Evolutionary conservation across 1,140 invertebrate genomes (phyloP), one percentile per base, ranked within the genome.

Genomic region (Trichomalopsis sarcophagae): DNA sequence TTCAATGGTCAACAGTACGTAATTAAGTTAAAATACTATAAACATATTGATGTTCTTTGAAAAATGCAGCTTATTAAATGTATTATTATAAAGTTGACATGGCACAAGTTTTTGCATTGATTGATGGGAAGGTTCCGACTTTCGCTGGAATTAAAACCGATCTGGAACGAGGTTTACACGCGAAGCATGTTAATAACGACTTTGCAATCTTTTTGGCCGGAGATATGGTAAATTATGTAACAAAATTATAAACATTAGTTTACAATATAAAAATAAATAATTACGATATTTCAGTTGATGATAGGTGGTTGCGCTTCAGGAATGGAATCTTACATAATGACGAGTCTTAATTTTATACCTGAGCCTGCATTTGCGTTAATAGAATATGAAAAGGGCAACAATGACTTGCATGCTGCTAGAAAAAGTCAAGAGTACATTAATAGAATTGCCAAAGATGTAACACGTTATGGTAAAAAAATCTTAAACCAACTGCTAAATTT

Each of bases 91-190:
- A 89, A 98, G 97, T 97, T 69, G 94, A 96, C 84, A 96, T 97
- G 95, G 94, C 94, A 78, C 91, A 95, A 74, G 96, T 97, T 82
- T 93, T 97, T 11, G 91, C 92, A 36, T 92, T 93, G 47, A 95
- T 95, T 10, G 94, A 93, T 5, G 90, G 92, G 0, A 89, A 92
- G 69, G 95, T 98, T 80, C 95, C 96, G 2, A 96, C 95, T 50
- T 96, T 98, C 88, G 94, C 93, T 71, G 97, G 97, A 4, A 94
- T 97, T 21, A 97, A 97, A 91, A 94, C 93, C 62, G 94, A 96
- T 89, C 91, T 97, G 21, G 94, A 95, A 78, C 95, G 96, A 89
- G 96, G 94, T 21, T 89, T 93, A 27, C 93, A 94, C 87, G 95
- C 95, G 23, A 86, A 96, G 13, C 92, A 93, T 79, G 93, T 93